phyloP scores from a whole-genome alignment of 2,797 vertebrate species.

The Phoeniculus purpureus region DNA sequence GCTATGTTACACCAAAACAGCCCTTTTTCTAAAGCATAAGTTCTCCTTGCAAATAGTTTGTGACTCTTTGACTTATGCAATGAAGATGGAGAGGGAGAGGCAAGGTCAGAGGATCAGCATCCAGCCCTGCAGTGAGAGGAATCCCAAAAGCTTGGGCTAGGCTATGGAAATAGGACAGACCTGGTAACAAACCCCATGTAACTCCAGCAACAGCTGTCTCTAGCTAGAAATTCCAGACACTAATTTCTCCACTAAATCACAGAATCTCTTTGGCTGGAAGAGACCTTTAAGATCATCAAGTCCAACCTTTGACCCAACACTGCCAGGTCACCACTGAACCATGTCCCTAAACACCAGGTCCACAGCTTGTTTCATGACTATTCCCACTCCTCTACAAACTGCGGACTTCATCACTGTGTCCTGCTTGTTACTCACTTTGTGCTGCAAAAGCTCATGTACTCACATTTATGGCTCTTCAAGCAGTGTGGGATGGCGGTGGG shows the following conservation, averaged over 20 bases:
- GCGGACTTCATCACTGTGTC: not conserved
- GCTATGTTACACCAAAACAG: not conserved
- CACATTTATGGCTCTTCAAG: not conserved
- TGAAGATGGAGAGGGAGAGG: not conserved
- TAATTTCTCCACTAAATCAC: not conserved
- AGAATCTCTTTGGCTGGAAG: no score
- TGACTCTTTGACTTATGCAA: not conserved
- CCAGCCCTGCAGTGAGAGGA: not conserved
- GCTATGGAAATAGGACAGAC: not conserved
- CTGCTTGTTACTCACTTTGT: not conserved
- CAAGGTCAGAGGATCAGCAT: not conserved
- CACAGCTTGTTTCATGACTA: not conserved
- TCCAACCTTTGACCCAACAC: no score
- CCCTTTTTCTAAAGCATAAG: not conserved
- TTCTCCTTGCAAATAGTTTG: not conserved
- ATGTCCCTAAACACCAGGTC: no score
- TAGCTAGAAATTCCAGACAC: not conserved
- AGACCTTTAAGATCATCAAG: no score
- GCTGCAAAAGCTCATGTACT: not conserved
- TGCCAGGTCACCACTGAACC: no score
- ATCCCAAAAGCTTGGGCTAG: not conserved
- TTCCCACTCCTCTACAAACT: not conserved
- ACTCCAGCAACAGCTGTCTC: not conserved
- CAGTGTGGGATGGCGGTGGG: rapidly evolving
- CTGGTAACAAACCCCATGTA: not conserved